Evolutionary conservation across 2,797 vertebrate species (phyloP), one percentile per base, ranked within the genome.

Genomic region (Petrocephalus sullivani): DNA sequence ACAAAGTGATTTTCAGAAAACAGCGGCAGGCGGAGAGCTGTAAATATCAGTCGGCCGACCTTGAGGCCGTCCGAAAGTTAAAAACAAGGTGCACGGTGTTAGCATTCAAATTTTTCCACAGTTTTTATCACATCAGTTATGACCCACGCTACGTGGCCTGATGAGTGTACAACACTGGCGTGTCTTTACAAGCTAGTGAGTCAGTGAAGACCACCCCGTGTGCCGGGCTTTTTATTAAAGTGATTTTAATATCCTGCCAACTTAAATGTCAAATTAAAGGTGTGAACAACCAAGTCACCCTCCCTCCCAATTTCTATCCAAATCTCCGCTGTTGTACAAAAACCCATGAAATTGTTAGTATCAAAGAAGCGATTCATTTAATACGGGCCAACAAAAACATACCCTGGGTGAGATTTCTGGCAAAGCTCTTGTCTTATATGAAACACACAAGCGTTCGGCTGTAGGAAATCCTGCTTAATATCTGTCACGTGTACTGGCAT

Each of bases 31-130:
- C 54, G 41, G 58, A 54, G 81, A 14, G 19, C 19, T 53, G 41
- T 58, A 33, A 71, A 53, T 56, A 64, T 85, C 37, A 67, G 6
- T 53, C 49, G 33, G 46, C 21, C 46, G 81, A 85, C 87, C 82
- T 85, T 84, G 21, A 64, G 37, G 21, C 14, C 28, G 21, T 14
- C 4, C 83, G 41, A 88, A 88, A 85, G 87, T 88, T 41, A 85
- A 67, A 51, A 71, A 41, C 58, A 12, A 46, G n/a, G 37, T 56
- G n/a, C 46, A 4, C 54, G 41, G 49, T 54, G 51, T 58, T 71
- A 16, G 37, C 53, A 49, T 82, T 53, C 14, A 37, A 21, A 23
- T 14, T 78, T 60, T 57, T 46, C 33, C 67, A 19, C 8, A 23
- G 41, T 61, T n/a, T 78, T 87, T 49, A 87, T 37, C 67, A 28